These are phyloP conservation scores for Myanophis thanlyinensis DNA, from an alignment of 2,113 vertebrate genomes.

Conservation along the genomic window DNA sequence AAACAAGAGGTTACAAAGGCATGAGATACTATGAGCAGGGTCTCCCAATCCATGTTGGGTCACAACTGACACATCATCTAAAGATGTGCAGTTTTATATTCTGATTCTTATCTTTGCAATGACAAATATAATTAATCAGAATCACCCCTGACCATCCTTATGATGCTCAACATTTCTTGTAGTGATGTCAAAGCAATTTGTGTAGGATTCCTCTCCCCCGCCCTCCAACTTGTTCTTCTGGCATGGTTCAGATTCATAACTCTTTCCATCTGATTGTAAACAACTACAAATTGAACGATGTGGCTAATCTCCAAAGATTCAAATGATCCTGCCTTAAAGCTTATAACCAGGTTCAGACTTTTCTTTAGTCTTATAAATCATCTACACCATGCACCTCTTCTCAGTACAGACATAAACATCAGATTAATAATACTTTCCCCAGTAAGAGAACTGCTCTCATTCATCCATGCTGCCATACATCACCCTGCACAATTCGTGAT, in stretches of 20 bases:
- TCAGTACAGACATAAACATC: not conserved
- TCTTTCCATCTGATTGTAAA: not conserved
- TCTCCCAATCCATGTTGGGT: no score
- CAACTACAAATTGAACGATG: not conserved
- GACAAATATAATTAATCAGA: not conserved
- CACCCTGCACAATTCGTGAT: not conserved
- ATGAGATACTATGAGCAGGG: no score
- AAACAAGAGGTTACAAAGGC: no score
- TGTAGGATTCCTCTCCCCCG: not conserved
- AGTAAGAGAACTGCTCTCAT: not conserved
- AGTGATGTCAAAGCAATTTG: not conserved
- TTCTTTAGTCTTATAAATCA: constrained; percentile 2
- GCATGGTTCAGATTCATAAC: not conserved
- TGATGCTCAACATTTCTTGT: not conserved
- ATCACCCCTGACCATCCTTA: not conserved
- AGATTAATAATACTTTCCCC: not conserved
- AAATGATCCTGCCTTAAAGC: not conserved
- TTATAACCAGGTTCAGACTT: not conserved
- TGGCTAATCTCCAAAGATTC: not conserved
- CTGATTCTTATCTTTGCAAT: not conserved
- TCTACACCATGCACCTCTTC: not conserved
- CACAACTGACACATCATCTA: no score
- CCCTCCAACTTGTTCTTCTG: not conserved
- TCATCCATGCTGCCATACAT: not conserved
- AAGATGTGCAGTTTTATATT: not conserved